A percentile compares a stretch with the other conserved stretches of the same genome.
Evolutionary conservation across 2,113 vertebrate species (phyloP).

Genomic region (Protomyctophum bolini): DNA sequence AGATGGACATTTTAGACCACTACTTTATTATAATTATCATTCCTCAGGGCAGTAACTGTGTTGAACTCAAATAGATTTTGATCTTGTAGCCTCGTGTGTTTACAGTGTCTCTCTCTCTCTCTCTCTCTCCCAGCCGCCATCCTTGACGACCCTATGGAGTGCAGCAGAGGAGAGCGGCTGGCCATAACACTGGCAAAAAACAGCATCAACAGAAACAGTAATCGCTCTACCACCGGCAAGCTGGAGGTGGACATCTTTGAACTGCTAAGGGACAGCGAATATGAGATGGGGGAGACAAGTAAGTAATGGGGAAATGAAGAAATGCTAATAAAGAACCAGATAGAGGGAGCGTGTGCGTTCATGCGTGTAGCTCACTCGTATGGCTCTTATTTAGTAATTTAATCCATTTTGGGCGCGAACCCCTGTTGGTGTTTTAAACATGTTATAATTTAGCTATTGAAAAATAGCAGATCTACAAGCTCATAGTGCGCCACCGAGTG

Average conservation of each 20-base stretch:
- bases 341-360: neutral
- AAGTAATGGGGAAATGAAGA: conserved; percentile 48
- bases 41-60: no score
- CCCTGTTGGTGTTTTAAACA: no score
- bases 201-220: conserved; percentile 91
- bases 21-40: no score
- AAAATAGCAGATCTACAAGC: no score
- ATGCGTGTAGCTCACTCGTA: neutral
- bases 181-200: conserved; percentile 98
- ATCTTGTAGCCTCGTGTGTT: no score
- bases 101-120: no score
- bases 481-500: no score
- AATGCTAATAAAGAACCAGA: neutral
- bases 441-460: no score
- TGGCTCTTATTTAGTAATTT: conserved; percentile 34
- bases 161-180: conserved; percentile 95
- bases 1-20: no score
- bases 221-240: conserved; percentile 90
- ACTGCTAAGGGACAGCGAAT: conserved; percentile 96
- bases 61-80: no score
- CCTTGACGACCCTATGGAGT: conserved; percentile 99
- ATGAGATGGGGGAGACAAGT: conserved; percentile 98
- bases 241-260: conserved; percentile 98
- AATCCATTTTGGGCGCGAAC: no score
- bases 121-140: conserved; percentile 71